Conservation (phyloP, 2,888 invertebrate genomes). For the Exocentrus adspersus region DNA sequence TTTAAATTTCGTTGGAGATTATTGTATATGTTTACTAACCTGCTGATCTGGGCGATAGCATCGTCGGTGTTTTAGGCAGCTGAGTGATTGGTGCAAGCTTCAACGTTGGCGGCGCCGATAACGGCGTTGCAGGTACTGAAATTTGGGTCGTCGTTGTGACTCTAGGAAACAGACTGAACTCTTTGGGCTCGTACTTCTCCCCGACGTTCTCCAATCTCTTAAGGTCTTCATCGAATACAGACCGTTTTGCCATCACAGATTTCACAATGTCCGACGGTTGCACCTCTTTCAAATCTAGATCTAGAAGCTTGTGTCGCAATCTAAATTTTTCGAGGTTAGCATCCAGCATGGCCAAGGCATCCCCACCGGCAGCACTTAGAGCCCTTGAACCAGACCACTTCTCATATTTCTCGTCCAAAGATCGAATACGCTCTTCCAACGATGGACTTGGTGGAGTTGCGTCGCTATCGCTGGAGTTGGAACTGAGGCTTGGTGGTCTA, state of each 20-base stretch:
- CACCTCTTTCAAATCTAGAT: constrained; percentile 72
- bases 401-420: constrained; percentile 92
- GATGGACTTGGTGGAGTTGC: constrained; percentile 77
- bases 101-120: constrained; percentile 48
- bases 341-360: constrained; percentile 66
- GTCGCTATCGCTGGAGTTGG: constrained; percentile 78
- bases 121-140: constrained; percentile 44
- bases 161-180: constrained; percentile 63
- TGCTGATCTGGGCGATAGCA: constrained; percentile 58
- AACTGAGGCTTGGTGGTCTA: constrained; percentile 79
- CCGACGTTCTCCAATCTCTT: constrained; percentile 89
- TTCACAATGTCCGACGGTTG: constrained; percentile 95
- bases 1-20: too few species aligned
- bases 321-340: constrained; percentile 67
- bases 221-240: constrained; percentile 95
- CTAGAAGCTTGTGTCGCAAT: constrained; percentile 79
- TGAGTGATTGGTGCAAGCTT: constrained; percentile 51
- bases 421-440: constrained; percentile 90
- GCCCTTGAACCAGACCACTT: constrained; percentile 83
- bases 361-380: constrained; percentile 68
- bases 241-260: constrained; percentile 89
- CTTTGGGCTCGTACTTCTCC: constrained; percentile 81
- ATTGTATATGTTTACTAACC: constrained; percentile 48
- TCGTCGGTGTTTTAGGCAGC: constrained; percentile 58
- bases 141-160: constrained; percentile 36